Conservation (phyloP, 2,797 vertebrate genomes). For the Bradypus variegatus region DNA sequence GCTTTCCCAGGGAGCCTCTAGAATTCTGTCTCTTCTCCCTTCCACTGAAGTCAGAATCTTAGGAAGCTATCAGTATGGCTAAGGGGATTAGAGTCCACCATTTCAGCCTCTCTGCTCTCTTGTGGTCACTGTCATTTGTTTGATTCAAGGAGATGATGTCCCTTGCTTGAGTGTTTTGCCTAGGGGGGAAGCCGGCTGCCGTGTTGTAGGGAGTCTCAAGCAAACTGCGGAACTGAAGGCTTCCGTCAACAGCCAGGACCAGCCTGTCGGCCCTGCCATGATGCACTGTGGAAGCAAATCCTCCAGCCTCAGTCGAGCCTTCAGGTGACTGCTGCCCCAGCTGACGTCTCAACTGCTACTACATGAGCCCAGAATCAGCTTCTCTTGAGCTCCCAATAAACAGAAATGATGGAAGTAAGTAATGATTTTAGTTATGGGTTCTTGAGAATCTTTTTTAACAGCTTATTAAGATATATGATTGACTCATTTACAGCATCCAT, state of each 20-base stretch:
- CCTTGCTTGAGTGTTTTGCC: not conserved
- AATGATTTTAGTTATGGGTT: not conserved
- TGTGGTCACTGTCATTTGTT: not conserved
- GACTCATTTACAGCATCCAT: not conserved
- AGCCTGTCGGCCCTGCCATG: not conserved
- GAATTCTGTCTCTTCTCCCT: not conserved
- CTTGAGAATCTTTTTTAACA: not conserved
- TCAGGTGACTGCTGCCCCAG: too few relatives aligned
- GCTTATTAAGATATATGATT: not conserved
- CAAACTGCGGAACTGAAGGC: not conserved
- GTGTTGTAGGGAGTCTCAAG: not conserved
- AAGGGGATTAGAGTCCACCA: not conserved
- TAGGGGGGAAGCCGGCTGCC: not conserved
- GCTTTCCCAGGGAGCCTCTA: not conserved
- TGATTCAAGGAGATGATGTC: not conserved
- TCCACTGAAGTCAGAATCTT: not conserved
- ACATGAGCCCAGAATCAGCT: not conserved
- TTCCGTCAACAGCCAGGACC: not conserved
- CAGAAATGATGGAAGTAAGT: not conserved
- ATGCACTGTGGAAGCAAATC: not conserved
- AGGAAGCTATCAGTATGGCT: not conserved
- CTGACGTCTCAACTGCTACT: not conserved
- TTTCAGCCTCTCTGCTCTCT: not conserved
- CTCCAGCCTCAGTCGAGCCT: not conserved
- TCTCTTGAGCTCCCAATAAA: not conserved